Base-by-base conservation (phyloP, 2,113 vertebrate genomes). In the Eupsittula cactorum region DNA sequence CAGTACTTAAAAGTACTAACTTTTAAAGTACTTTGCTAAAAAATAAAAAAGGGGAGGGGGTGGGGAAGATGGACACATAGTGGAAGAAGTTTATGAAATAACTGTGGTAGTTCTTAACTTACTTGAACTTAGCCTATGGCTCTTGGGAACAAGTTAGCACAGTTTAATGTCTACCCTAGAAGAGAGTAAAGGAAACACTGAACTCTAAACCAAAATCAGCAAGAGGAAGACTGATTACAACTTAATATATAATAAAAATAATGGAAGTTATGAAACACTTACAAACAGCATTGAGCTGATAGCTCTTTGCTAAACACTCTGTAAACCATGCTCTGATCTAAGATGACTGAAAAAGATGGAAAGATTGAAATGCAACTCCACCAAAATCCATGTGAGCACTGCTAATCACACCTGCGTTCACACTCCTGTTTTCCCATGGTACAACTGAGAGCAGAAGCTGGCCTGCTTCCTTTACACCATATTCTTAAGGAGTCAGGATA, bases 161-260 rank as follows among this genome's bases (percentile, higher is more conserved):
- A 19, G 42, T 60, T 97, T 89, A 69, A 86, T 60, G 14, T 82
- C 90, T 97, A 20, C 14, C 77, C 60, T 92, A 85, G 68, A 94
- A 96, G 39, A 79, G 5, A 55, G 17, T 65, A 82, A 42, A 49
- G 37, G 87, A 97, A 96, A 92, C 31, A 93, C 14, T 69, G 57
- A 78, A 46, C 35, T 95, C 47, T 92, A 71, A 92, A 83, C 24
- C 46, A 71, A 74, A 80, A 89, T 63, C 62, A 77, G 52, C 64
- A 93, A 68, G 31, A 77, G 50, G 63, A 93, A 68, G 33, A 78
- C 53, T 77, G 79, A 78, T 65, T 65, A 81, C 42, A 80, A 57
- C 13, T 25, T 77, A 70, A 81, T n/a, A 70, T 52, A 91, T 24
- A 67, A 92, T 47, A 91, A 91, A 96, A 88, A 88, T 35, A 88